phyloP scores from a whole-genome alignment of 2,113 vertebrate species.

The Himantopus leucocephalus region DNA sequence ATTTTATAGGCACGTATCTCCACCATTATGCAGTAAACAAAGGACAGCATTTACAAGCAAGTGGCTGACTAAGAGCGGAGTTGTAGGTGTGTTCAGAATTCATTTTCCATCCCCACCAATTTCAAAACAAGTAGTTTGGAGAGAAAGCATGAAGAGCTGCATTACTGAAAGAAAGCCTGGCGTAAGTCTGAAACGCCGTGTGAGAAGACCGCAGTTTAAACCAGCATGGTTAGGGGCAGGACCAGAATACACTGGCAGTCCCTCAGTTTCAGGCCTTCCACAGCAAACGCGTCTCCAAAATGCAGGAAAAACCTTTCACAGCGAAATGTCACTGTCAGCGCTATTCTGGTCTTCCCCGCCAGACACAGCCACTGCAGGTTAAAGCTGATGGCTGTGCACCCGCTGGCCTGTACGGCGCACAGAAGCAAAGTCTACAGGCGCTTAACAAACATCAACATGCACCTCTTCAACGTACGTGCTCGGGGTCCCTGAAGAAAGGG shows the following conservation, averaged over 20 bases:
- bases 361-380: rapidly evolving
- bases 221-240: rapidly evolving
- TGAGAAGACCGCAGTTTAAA: rapidly evolving
- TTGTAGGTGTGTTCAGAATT: background rate
- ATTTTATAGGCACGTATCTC: background rate
- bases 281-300: background rate
- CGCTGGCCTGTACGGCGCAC: background rate
- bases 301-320: background rate
- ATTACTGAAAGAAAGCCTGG: background rate
- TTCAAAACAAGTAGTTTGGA: background rate
- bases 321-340: background rate
- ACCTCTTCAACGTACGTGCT: rapidly evolving
- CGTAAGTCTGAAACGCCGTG: rapidly evolving
- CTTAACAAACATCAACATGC: background rate
- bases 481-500: rapidly evolving
- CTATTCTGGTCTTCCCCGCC: background rate
- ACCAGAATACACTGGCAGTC: rapidly evolving
- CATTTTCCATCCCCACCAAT: background rate
- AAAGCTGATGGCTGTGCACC: rapidly evolving
- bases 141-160: background rate
- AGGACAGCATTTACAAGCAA: background rate
- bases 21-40: background rate
- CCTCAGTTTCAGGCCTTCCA: too few relatives aligned
- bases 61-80: background rate
- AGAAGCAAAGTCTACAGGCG: rapidly evolving